Base-by-base conservation (phyloP, 2,797 vertebrate species). In the Girardinus metallicus region DNA sequence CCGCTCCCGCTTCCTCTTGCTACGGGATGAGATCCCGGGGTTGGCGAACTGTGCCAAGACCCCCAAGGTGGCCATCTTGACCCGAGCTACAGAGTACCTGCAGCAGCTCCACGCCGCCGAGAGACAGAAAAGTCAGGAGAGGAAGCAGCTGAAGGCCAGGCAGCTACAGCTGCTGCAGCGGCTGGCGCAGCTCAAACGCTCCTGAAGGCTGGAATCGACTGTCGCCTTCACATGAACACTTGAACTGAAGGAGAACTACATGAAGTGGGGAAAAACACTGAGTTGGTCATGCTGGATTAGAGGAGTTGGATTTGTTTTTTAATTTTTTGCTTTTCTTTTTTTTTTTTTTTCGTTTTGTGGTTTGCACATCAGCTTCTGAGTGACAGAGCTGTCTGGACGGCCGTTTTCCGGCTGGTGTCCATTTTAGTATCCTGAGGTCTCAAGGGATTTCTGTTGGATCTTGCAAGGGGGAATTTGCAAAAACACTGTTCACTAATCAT, bases 51-150 rank as follows among this genome's bases (percentile, higher is more conserved):
- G 96, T 86, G 96, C 97, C 91, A 98, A 98, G 88, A 97, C 97
- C 0, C 97, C 97, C 11, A 98, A 98, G 86, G 97, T 98, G 86
- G 97, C 97, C 70, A 97, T 98, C 90, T 92, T 98, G 88, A 97
- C 97, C 74, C 96, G 96, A 68, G 97, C 97, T 57, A 96, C 97
- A 0, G 96, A 98, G 89, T 98, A 98, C 91, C 94, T 98, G 93
- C 96, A 96, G 86, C 94, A 96, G 29, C 96, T 98, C 74, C 94
- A 97, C 4, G 85, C 90, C 29, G 92, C 94, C 0, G 97, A 98
- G 90, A 92, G 95, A 92, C 96, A 96, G 87, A 96, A 97, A 96
- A 92, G 92, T 0, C 96, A 95, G 0, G 97, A 99, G 94, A 98
- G 97, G 89, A 95, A 96, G 88, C 97, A 97, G 91, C 96, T 98